Base-by-base conservation (phyloP, 2,797 vertebrate species). In the Chloroceryle inda region DNA sequence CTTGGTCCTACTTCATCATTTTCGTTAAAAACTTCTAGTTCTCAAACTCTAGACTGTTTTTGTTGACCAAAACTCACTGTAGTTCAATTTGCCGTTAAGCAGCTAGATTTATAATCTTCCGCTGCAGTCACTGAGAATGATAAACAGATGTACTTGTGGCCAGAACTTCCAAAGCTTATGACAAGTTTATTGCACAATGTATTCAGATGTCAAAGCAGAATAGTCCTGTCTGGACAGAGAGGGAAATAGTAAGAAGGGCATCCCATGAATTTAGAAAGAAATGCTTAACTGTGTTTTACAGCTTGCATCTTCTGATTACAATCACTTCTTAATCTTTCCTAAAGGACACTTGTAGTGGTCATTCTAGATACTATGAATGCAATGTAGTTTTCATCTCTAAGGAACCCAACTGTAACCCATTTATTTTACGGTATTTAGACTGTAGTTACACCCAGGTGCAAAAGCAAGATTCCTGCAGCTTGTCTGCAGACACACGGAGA, bases 111-210 rank as follows among this genome's bases (percentile, higher is more conserved):
- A 18, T n/a, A 22, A 22, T 53, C 52, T 82, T 62, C 55, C 9
- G 16, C 69, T 74, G 66, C 35, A 86, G 29, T 81, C 50, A 78
- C 27, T 17, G 69, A 72, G 37, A 21, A 1, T 27, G 71, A 92
- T 59, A 75, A 90, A 73, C 24, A 89, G 76, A 85, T 26, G 33
- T 68, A 72, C 14, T 75, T 63, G 49, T 45, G 64, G 69, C 14
- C n/a, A 59, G 66, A 83, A 88, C 44, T 77, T 93, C 35, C 83
- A 90, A 73, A 78, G 50, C 22, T 90, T 81, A 73, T 18, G 42
- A 75, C 62, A 69, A n/a, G 17, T 5, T 68, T 72, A 91, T 66
- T 91, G 78, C 12, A 1, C 63, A 81, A 90, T 8, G 20, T 49
- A 47, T 40, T 84, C n/a, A 38, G 44, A 84, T 58, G 59, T 69